Base-by-base conservation (phyloP, 1,140 invertebrate species). In the Contarinia nasturtii region DNA sequence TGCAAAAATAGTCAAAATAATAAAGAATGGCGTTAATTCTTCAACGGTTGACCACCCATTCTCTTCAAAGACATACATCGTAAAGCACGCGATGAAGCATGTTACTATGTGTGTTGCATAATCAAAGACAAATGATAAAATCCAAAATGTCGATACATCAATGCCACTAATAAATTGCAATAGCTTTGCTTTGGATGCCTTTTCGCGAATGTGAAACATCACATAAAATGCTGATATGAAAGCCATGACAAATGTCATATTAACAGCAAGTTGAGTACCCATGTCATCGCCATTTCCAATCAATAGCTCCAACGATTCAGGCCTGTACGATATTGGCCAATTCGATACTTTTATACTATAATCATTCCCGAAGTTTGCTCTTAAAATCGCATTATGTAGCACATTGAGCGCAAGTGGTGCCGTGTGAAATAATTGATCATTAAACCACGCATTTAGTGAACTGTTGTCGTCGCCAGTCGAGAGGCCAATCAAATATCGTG, bases 381-480 rank as follows among this genome's bases (percentile, higher is more conserved):
- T 58, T 5, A 79, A 58, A 34, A 82, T 60, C 1, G 77, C 72
- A 56, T 79, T 76, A 48, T 79, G 70, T 3, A 77, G 64, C 36
- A 74, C 57, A 46, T 73, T 71, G 20, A 84, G 60, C 0, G 78
- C 67, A 10, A 80, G 67, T 0, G 76, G 76, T 7, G 77, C 69
- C 33, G 78, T 71, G 58, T 86, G 83, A 57, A 74, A 77, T 0
- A 81, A 70, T 48, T 75, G 73, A 54, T 76, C 77, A 45, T 76
- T 76, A 51, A 77, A 73, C 72, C 74, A 77, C 19, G 68, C 70
- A 12, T 57, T 27, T 3, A 27, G 10, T 27, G 27, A 27, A 10
- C 10, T 3, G 27, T 27, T 27, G 27, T 27, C 4, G 10, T 27
- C 3, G 10, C n/a, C n/a, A n/a, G n/a, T n/a, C n/a, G 27, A 27